Evolutionary conservation across 2,888 invertebrate genomes (phyloP).

Genomic region (Eilema sororculum): DNA sequence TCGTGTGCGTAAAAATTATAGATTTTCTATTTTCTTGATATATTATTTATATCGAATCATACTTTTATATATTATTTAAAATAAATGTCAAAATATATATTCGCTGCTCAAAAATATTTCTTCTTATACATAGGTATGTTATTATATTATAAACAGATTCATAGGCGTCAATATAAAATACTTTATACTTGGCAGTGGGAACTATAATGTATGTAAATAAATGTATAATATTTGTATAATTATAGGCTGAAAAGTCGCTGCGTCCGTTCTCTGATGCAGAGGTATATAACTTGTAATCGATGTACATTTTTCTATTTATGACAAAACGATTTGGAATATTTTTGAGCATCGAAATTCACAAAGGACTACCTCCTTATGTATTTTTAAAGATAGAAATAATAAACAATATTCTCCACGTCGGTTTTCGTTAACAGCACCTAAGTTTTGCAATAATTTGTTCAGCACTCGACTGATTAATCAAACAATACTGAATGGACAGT

Average conservation of each 20-base stretch:
- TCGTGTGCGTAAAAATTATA: constrained; percentile 63
- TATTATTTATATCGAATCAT: constrained; percentile 44
- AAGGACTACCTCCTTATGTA: constrained; percentile 15
- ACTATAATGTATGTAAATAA: not conserved
- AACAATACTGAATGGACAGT: constrained; percentile 45
- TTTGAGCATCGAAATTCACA: constrained; percentile 33
- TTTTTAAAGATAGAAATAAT: constrained; percentile 26
- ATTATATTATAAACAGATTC: not conserved
- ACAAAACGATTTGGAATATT: constrained; percentile 31
- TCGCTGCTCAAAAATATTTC: constrained; percentile 37
- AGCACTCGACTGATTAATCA: constrained; percentile 49
- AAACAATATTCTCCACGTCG: constrained; percentile 27
- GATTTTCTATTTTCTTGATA: constrained; percentile 47
- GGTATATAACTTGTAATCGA: not conserved
- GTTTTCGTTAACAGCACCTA: constrained; percentile 65
- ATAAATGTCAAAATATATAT: constrained; percentile 42
- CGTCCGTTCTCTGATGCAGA: not conserved
- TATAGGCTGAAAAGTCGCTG: not conserved
- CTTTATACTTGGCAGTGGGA: constrained; percentile 5
- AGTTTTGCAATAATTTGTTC: constrained; percentile 67
- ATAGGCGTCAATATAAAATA: not conserved
- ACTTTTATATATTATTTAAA: constrained; percentile 34
- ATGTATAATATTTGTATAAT: not conserved
- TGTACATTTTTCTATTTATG: not conserved
- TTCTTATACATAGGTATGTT: not conserved